Percentiles rank a stretch among this genome's conserved stretches.
Conservation (phyloP, 2,888 invertebrate species). For the Conistra vaccinii region DNA sequence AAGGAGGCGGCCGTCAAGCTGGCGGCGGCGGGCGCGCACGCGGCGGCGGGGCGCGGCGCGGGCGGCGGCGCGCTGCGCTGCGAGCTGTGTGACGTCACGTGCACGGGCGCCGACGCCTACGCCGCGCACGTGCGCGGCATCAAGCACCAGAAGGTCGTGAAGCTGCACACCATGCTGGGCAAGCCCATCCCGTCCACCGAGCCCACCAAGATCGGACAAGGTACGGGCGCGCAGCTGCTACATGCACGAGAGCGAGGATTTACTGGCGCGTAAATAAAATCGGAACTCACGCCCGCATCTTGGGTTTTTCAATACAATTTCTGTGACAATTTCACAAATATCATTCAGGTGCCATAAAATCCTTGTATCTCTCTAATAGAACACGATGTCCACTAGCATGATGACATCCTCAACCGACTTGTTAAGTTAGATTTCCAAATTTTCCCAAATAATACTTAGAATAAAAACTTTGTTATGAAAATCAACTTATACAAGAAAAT, state of each 20-base stretch:
- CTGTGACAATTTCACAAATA: background rate
- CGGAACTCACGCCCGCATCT: background rate
- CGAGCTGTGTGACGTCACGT: slow-evolving; percentile 99
- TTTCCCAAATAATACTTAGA: background rate
- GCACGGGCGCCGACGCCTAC: slow-evolving; percentile 99
- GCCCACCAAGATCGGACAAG: slow-evolving; percentile 94
- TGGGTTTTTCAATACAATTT: background rate
- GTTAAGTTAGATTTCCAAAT: background rate
- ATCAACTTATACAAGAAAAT: background rate
- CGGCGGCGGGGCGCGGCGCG: slow-evolving; percentile 74
- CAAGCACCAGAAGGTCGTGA: slow-evolving; percentile 99
- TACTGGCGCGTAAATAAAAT: background rate
- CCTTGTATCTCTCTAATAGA: background rate
- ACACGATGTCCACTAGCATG: background rate
- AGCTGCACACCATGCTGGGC: slow-evolving; percentile 98
- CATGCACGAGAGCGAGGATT: no score
- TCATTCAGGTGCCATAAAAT: background rate
- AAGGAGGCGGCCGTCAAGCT: slow-evolving; percentile 95
- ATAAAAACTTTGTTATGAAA: background rate
- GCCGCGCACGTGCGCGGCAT: slow-evolving; percentile 99
- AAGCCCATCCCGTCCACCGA: slow-evolving; percentile 99
- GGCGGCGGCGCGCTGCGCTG: slow-evolving; percentile 94
- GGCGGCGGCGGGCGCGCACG: slow-evolving; percentile 91
- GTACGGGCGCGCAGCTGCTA: no score
- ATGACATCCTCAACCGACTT: background rate